Conservation (phyloP, 1,140 invertebrate species). For the Zaprionus tsacasi region DNA sequence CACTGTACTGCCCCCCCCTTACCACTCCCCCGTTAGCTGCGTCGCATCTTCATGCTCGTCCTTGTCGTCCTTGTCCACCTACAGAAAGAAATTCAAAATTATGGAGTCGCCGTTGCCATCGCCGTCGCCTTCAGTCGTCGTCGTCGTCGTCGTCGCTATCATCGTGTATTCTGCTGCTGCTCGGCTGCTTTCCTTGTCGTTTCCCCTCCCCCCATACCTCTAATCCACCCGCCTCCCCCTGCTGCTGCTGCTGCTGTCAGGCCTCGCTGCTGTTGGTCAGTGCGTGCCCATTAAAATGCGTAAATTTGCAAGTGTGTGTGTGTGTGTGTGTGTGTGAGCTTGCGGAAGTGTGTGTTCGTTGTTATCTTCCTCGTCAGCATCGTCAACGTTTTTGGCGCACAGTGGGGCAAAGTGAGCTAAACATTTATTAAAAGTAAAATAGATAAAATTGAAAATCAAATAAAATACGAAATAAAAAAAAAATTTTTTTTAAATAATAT, state of each 20-base stretch:
- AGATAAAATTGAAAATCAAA: background rate
- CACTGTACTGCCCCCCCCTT: background rate
- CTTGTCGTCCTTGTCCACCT: constrained; percentile 32
- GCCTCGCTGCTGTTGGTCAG: constrained; percentile 37
- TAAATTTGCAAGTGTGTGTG: constrained; percentile 59
- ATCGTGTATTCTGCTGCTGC: constrained; percentile 16
- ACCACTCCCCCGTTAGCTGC: background rate
- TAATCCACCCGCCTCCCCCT: background rate
- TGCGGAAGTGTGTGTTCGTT: constrained; percentile 21
- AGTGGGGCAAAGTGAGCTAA: background rate
- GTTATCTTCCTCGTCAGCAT: constrained; percentile 24
- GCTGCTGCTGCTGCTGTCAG: background rate
- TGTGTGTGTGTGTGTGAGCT: constrained; percentile 14
- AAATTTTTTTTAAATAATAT: background rate
- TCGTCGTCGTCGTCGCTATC: constrained; percentile 23
- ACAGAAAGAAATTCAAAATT: constrained; percentile 71
- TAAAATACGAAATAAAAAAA: no score
- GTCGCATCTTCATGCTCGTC: constrained; percentile 51
- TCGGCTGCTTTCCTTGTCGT: background rate
- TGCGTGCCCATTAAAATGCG: constrained; percentile 70
- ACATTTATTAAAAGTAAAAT: background rate
- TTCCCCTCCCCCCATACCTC: no score
- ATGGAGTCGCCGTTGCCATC: constrained; percentile 52
- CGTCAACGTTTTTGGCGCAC: constrained; percentile 7
- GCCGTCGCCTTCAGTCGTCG: constrained; percentile 12